A percentile compares a stretch with the other conserved stretches of the same genome.
phyloP scores from a whole-genome alignment of 2,888 invertebrate species.

The Phymatocera aterrima region DNA sequence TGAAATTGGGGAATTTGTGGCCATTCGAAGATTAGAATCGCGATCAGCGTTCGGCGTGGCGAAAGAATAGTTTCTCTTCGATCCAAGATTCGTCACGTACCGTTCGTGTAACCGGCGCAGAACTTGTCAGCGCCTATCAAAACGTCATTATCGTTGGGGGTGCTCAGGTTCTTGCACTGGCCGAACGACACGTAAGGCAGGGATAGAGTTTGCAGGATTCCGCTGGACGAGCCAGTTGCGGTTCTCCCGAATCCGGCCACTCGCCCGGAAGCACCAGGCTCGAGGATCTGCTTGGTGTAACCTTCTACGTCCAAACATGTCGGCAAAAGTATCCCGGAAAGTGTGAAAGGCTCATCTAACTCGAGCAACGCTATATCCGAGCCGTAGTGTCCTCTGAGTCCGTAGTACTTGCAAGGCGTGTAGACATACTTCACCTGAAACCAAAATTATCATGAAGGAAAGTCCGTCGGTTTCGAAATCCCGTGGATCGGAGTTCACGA shows the following conservation, averaged over 20 bases:
- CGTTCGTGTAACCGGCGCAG: conserved; percentile 72
- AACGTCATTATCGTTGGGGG: conserved; percentile 53
- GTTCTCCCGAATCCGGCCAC: conserved; percentile 72
- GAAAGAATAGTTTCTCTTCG: too few species aligned
- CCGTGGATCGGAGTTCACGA: background rate
- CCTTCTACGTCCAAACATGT: conserved; percentile 63
- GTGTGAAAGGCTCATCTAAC: conserved; percentile 58
- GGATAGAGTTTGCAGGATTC: conserved; percentile 61
- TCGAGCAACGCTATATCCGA: conserved; percentile 68
- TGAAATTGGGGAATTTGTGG: conserved; percentile 53
- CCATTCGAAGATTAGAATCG: background rate
- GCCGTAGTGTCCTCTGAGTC: conserved; percentile 63
- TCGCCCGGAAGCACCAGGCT: conserved; percentile 62
- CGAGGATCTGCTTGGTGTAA: conserved; percentile 57
- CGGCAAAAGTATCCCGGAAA: conserved; percentile 64
- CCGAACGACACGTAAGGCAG: conserved; percentile 65
- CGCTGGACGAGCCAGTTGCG: conserved; percentile 59
- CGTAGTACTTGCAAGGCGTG: conserved; percentile 62
- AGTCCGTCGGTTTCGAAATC: background rate
- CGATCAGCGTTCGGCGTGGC: too few species aligned
- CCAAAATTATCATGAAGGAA: background rate
- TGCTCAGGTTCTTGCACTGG: conserved; percentile 60
- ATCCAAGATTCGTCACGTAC: too few species aligned
- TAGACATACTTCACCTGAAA: conserved; percentile 67
- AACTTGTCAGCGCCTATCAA: conserved; percentile 70